phyloP scores from a whole-genome alignment of 2,113 vertebrate genomes.

The Aptenodytes forsteri region DNA sequence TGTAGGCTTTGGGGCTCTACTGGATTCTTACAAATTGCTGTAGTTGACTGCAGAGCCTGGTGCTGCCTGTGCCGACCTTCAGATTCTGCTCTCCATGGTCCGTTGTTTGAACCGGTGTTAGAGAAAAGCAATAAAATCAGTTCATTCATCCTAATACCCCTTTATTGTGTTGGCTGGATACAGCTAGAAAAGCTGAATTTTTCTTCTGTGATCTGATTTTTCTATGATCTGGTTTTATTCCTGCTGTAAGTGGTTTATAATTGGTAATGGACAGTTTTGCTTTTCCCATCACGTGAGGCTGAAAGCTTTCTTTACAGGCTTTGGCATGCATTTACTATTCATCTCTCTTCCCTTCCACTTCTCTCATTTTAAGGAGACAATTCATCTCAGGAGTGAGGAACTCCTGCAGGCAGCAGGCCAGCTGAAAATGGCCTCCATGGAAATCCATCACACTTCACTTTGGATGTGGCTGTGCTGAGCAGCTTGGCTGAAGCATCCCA shows the following conservation, averaged over 20 bases:
- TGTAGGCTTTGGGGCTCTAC: background rate
- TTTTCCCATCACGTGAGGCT: background rate
- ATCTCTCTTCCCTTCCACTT: background rate
- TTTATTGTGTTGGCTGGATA: background rate
- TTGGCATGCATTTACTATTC: background rate
- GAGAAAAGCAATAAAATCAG: background rate
- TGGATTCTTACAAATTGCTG: background rate
- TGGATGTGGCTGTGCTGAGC: fast-evolving
- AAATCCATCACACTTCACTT: fast-evolving
- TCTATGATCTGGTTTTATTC: background rate
- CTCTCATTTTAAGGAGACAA: background rate
- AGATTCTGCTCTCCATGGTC: background rate
- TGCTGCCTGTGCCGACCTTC: background rate
- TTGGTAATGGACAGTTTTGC: background rate
- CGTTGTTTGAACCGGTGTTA: background rate
- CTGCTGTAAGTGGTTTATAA: background rate
- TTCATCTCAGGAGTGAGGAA: fast-evolving
- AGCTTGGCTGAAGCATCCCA: background rate
- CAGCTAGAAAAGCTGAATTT: background rate
- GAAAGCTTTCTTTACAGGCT: background rate
- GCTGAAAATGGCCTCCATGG: background rate
- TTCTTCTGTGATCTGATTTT: background rate
- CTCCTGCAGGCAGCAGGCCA: background rate
- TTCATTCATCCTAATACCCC: background rate
- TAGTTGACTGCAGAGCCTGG: background rate